A percentile compares a stretch with the other conserved stretches of the same genome.
Conservation (phyloP, 2,888 invertebrate species). For the Leistus spinibarbis region DNA sequence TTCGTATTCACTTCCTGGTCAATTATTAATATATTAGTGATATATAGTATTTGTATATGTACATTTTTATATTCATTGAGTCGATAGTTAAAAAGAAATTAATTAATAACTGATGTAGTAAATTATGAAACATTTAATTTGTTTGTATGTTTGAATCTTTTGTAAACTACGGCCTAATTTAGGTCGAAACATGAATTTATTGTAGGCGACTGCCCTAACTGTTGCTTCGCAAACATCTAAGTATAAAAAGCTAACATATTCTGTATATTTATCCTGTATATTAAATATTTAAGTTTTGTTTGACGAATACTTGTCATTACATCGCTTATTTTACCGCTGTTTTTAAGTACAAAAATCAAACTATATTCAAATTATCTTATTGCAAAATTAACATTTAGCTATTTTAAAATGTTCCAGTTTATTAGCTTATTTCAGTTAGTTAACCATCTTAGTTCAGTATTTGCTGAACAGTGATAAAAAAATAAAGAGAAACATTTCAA, state of each 20-base stretch:
- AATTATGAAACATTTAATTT: neutral
- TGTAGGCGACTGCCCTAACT: conserved; percentile 24
- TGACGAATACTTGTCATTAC: neutral
- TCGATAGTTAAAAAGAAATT: neutral
- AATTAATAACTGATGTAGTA: neutral
- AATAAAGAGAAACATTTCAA: conserved; percentile 13
- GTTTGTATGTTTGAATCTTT: conserved; percentile 6
- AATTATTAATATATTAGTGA: conserved; percentile 30
- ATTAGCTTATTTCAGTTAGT: neutral
- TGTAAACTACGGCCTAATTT: conserved; percentile 2
- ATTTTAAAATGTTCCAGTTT: neutral
- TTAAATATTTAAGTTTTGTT: conserved; percentile 3
- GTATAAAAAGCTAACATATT: conserved; percentile 21
- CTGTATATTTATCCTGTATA: conserved; percentile 8
- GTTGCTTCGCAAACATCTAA: conserved; percentile 29
- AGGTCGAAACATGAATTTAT: conserved; percentile 2
- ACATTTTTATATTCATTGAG: neutral
- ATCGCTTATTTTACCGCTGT: neutral
- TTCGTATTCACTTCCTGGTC: conserved; percentile 27
- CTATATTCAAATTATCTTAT: neutral
- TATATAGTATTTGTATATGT: neutral
- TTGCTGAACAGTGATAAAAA: conserved; percentile 11
- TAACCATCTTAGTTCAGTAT: neutral
- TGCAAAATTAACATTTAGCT: neutral
- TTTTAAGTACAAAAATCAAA: neutral